Evolutionary conservation across 1,140 invertebrate species (phyloP).

Genomic region (Scaptomyza hsui): DNA sequence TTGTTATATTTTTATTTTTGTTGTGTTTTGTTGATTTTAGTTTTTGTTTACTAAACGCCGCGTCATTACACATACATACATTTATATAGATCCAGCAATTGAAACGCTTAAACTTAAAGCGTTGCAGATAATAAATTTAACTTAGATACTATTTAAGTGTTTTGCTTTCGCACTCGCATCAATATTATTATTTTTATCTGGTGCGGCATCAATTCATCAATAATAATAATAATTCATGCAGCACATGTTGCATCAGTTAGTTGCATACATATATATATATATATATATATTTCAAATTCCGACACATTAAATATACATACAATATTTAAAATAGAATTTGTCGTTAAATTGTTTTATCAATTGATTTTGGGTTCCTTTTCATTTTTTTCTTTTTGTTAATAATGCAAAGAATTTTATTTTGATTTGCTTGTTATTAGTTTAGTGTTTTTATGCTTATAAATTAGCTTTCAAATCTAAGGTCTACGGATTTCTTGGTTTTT

Average conservation of each 20-base stretch:
- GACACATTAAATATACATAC: slow-evolving; percentile 77
- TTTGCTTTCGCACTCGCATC: slow-evolving; percentile 52
- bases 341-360: slow-evolving; percentile 68
- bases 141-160: slow-evolving; percentile 75
- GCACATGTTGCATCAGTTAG: slow-evolving; percentile 37
- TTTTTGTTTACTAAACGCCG: slow-evolving; percentile 60
- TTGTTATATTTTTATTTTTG: slow-evolving; percentile 6
- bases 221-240: slow-evolving; percentile 64
- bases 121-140: slow-evolving; percentile 74
- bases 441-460: slow-evolving; percentile 59
- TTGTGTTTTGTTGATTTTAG: slow-evolving; percentile 56
- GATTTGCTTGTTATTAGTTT: slow-evolving; percentile 48
- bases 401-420: slow-evolving; percentile 69
- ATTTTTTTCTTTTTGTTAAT: slow-evolving; percentile 16
- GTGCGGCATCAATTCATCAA: slow-evolving; percentile 45
- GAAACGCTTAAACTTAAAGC: slow-evolving; percentile 72
- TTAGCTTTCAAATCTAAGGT: slow-evolving; percentile 67
- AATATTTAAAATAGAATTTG: slow-evolving; percentile 78
- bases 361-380: slow-evolving; percentile 51
- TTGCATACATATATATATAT: slow-evolving; percentile 28
- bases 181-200: background rate
- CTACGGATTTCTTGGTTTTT: slow-evolving; percentile 54
- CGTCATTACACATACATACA: slow-evolving; percentile 55
- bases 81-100: slow-evolving; percentile 74
- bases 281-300: slow-evolving; percentile 59